Conservation (phyloP, 92 coral and sea anemone species). For the Porites evermanni region DNA sequence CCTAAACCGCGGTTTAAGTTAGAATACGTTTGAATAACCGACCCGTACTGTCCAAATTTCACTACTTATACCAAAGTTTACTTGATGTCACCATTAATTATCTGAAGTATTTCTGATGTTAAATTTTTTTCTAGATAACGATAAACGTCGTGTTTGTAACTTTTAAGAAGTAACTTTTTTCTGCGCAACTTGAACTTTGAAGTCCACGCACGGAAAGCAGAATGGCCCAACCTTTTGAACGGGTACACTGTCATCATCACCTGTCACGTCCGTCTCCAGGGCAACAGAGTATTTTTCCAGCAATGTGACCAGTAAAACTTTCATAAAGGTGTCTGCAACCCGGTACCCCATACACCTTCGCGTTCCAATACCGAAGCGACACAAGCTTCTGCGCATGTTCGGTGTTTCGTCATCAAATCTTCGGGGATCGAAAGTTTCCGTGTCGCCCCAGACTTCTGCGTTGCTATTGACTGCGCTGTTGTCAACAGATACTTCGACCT, state of each 20-base stretch:
- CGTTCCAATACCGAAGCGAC: slow-evolving; percentile 77
- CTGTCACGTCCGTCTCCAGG: slow-evolving; percentile 62
- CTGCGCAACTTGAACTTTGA: slow-evolving; percentile 42
- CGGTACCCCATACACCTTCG: slow-evolving; percentile 80
- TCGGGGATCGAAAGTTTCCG: slow-evolving; percentile 66
- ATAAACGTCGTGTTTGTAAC: neutral
- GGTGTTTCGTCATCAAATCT: slow-evolving; percentile 82
- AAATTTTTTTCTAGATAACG: too few species aligned
- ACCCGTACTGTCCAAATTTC: too few species aligned
- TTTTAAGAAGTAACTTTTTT: neutral
- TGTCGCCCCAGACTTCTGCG: slow-evolving; percentile 67
- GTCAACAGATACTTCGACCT: slow-evolving; percentile 77
- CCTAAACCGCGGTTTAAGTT: too few species aligned
- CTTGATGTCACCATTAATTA: too few species aligned
- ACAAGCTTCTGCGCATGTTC: slow-evolving; percentile 76
- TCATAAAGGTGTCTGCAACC: slow-evolving; percentile 77
- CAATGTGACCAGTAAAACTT: slow-evolving; percentile 53
- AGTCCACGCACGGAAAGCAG: slow-evolving; percentile 61
- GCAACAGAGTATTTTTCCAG: slow-evolving; percentile 38
- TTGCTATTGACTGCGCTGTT: slow-evolving; percentile 74
- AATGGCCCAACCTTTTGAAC: slow-evolving; percentile 68
- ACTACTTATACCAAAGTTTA: too few species aligned
- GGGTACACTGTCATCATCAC: slow-evolving; percentile 67
- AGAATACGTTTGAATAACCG: too few species aligned
- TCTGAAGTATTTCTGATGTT: too few species aligned